These are phyloP conservation scores for Lutjanus campechanus DNA, from an alignment of 2,797 vertebrate species.

Conservation along the genomic window DNA sequence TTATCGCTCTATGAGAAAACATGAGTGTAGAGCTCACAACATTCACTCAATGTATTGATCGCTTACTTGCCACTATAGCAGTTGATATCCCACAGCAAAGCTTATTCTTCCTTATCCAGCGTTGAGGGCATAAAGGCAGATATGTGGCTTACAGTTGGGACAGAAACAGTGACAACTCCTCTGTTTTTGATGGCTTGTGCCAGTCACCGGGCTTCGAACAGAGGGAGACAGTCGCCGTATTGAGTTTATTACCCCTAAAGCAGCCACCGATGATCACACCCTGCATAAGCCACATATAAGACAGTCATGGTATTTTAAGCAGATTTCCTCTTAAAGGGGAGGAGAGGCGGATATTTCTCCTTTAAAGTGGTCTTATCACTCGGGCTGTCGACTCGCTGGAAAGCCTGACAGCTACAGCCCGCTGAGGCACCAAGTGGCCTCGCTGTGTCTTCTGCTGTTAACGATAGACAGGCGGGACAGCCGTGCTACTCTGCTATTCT, in stretches of 20 bases:
- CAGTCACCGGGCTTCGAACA: slow-evolving; percentile 66
- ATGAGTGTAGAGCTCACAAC: slow-evolving; percentile 29
- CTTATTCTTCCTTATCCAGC: slow-evolving; percentile 54
- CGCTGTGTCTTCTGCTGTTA: slow-evolving; percentile 69
- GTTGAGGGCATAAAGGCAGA: slow-evolving; percentile 59
- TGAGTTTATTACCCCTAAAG: slow-evolving; percentile 78
- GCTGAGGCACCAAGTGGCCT: slow-evolving; percentile 63
- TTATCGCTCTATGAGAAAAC: slow-evolving; percentile 50
- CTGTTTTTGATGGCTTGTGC: slow-evolving; percentile 71
- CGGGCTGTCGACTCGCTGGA: slow-evolving; percentile 65
- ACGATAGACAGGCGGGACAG: slow-evolving; percentile 79
- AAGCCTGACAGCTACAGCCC: slow-evolving; percentile 71
- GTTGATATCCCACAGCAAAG: slow-evolving; percentile 45
- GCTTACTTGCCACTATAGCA: slow-evolving; percentile 37
- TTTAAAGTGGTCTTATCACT: slow-evolving; percentile 74
- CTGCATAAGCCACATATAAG: slow-evolving; percentile 78
- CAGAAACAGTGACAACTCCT: slow-evolving; percentile 63
- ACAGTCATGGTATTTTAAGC: slow-evolving; percentile 76
- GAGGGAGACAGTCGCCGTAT: slow-evolving; percentile 64
- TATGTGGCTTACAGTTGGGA: slow-evolving; percentile 48
- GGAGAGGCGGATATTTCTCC: slow-evolving; percentile 72
- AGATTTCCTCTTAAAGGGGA: slow-evolving; percentile 81
- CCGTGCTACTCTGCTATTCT: slow-evolving; percentile 76
- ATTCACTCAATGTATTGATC: slow-evolving; percentile 47
- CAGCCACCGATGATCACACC: slow-evolving; percentile 72